These are phyloP conservation scores for zebrafish (Danio rerio) DNA, from an alignment of 2,113 vertebrate species.

Conservation along the genomic window GRCz12tu NC_133189.1:18710001-18710500, in stretches of 20 bases:
- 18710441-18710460: background rate
- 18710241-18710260: slow-evolving; percentile 10
- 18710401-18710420: slow-evolving; percentile 35
- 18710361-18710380: slow-evolving; percentile 38
- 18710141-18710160: slow-evolving; percentile 14
- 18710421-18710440: slow-evolving; percentile 48
- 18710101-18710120: slow-evolving; percentile 45
- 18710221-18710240: slow-evolving; percentile 52
- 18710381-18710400: slow-evolving; percentile 38
- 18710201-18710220: slow-evolving; percentile 47
- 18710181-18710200: slow-evolving; percentile 27
- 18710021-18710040: slow-evolving; percentile 19
- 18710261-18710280: background rate
- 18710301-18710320: background rate
- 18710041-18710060: slow-evolving; percentile 19
- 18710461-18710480: background rate
- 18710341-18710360: slow-evolving; percentile 9
- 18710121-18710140: slow-evolving; percentile 34
- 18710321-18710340: slow-evolving; percentile 25
- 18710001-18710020: slow-evolving; percentile 51
- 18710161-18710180: slow-evolving; percentile 23
- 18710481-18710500: background rate
- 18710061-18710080: slow-evolving; percentile 27
- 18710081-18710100: slow-evolving; percentile 8
- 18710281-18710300: slow-evolving; percentile 10